These are phyloP conservation scores for Caenorhabditis zanzibari DNA, from an alignment of 2,888 invertebrate genomes.

Conservation along the genomic window DNA sequence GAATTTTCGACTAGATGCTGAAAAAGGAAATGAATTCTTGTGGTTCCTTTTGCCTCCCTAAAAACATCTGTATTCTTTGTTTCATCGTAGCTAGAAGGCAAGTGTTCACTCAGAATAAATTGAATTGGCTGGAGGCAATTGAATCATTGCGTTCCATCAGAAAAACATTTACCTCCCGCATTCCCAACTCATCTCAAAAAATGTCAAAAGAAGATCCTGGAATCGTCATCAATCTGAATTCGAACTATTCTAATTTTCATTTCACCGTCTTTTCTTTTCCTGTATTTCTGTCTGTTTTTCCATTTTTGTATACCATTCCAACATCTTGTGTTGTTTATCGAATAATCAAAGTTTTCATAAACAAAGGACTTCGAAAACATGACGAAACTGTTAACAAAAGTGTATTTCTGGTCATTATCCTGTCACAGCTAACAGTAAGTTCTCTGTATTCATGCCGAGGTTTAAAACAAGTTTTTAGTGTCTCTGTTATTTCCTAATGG, in stretches of 20 bases:
- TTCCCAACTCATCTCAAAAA: not conserved
- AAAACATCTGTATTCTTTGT: not conserved
- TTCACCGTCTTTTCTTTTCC: not conserved
- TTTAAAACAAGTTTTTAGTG: conserved; percentile 2
- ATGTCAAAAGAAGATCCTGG: not conserved
- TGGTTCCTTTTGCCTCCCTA: no score
- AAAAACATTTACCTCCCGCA: not conserved
- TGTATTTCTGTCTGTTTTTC: conserved; percentile 18
- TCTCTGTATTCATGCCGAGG: not conserved
- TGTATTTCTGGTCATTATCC: conserved; percentile 40
- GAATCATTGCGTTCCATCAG: conserved; percentile 1
- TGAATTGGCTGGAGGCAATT: not conserved
- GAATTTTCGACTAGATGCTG: no score
- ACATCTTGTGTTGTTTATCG: conserved; percentile 17
- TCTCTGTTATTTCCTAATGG: conserved; percentile 26
- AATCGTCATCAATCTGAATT: conserved; percentile 31
- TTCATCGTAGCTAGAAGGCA: not conserved
- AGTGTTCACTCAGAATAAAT: conserved; percentile 17
- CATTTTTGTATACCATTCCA: conserved; percentile 35
- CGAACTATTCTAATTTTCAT: conserved; percentile 31
- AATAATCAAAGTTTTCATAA: conserved; percentile 22
- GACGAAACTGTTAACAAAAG: conserved; percentile 37
- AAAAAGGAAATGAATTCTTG: no score
- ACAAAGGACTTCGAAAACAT: conserved; percentile 29
- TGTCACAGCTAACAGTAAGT: conserved; percentile 37